Conservation (phyloP, 2,888 invertebrate species). For the Lissocephala sabroskyi region DNA sequence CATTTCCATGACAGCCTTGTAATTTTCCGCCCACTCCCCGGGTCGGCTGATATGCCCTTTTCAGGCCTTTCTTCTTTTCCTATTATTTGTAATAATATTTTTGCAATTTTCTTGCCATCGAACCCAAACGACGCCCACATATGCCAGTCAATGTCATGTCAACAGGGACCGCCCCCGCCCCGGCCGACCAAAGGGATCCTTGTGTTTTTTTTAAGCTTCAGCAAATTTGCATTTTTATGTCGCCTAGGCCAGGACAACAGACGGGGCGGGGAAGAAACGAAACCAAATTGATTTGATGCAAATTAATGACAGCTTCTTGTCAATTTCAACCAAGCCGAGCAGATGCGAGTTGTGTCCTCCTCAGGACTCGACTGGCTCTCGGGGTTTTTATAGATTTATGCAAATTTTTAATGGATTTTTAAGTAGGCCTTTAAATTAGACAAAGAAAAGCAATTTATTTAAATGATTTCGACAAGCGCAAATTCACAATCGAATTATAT, state of each 20-base stretch:
- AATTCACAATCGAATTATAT: neutral
- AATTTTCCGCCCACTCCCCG: too few species aligned
- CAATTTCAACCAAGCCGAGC: slow-evolving; percentile 27
- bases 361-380: slow-evolving; percentile 1
- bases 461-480: slow-evolving; percentile 31
- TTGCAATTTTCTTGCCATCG: slow-evolving; percentile 52
- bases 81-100: slow-evolving; percentile 62
- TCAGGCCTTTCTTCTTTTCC: slow-evolving; percentile 23
- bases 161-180: neutral
- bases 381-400: slow-evolving; percentile 46
- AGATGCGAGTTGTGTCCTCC: neutral
- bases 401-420: slow-evolving; percentile 68
- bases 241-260: slow-evolving; percentile 13
- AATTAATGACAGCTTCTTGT: slow-evolving; percentile 63
- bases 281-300: slow-evolving; percentile 61
- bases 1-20: neutral
- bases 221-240: slow-evolving; percentile 59
- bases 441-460: slow-evolving; percentile 57
- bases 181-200: neutral
- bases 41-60: too few species aligned
- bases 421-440: slow-evolving; percentile 61
- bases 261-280: neutral
- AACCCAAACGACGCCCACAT: too few species aligned
- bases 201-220: slow-evolving; percentile 22
- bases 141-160: slow-evolving; percentile 34